Conservation (phyloP, 2,797 vertebrate genomes). For the Eutrigla gurnardus region DNA sequence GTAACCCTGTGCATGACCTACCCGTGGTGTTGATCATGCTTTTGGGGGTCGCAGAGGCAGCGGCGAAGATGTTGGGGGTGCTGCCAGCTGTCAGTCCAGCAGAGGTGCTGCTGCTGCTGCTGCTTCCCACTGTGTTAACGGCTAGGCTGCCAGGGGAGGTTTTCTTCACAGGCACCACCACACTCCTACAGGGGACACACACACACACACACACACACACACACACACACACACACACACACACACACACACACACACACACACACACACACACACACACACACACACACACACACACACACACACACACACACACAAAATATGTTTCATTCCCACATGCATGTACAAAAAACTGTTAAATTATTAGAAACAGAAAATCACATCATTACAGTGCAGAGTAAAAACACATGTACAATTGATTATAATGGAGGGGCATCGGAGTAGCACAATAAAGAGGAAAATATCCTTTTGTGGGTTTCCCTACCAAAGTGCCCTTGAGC, state of each 20-base stretch:
- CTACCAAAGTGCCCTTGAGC: not conserved
- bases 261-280: constrained; percentile 29
- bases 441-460: not conserved
- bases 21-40: constrained; percentile 98
- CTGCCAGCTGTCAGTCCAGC: constrained; percentile 87
- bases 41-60: constrained; percentile 92
- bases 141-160: constrained; percentile 89
- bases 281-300: constrained; percentile 27
- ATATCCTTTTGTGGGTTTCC: not conserved
- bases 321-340: constrained; percentile 2
- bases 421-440: not conserved
- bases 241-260: constrained; percentile 16
- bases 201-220: constrained; percentile 11
- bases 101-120: constrained; percentile 83
- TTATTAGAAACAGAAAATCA: not conserved
- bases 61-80: constrained; percentile 93
- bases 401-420: not conserved
- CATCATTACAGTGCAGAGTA: not conserved
- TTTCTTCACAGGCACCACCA: constrained; percentile 96
- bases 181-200: constrained; percentile 86
- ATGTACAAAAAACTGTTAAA: not conserved
- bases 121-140: constrained; percentile 89
- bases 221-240: constrained; percentile 22
- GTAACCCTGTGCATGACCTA: constrained; percentile 42
- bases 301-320: constrained; percentile 13